These are phyloP conservation scores for Drosophila formosana DNA, from an alignment of 2,888 invertebrate genomes.

Conservation along the genomic window DNA sequence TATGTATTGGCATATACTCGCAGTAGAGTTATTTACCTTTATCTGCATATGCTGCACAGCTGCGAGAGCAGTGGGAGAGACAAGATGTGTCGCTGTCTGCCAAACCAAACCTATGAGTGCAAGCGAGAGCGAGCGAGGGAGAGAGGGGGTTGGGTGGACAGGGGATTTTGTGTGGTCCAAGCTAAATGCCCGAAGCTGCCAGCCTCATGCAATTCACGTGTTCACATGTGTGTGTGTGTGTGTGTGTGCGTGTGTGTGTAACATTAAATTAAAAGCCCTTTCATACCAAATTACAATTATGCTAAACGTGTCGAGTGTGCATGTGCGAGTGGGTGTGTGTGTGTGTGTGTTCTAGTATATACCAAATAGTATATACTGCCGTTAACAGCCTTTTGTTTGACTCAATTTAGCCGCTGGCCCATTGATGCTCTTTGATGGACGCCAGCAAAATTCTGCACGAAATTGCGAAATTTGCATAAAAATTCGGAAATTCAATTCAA, in stretches of 20 bases:
- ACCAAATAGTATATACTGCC: conserved; percentile 15
- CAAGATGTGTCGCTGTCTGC: conserved; percentile 37
- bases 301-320: conserved; percentile 50
- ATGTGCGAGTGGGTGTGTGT: not conserved
- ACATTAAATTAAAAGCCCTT: conserved; percentile 73
- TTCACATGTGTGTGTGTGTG: conserved; percentile 28
- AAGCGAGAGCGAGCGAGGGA: not conserved
- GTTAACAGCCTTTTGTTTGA: conserved; percentile 38
- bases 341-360: conserved; percentile 1
- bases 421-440: conserved; percentile 49
- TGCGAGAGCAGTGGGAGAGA: conserved; percentile 11
- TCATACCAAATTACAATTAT: conserved; percentile 73
- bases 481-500: conserved; percentile 8
- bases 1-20: conserved; percentile 36
- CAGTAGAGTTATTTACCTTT: conserved; percentile 71
- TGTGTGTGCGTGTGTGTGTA: conserved; percentile 26
- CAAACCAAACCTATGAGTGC: not conserved
- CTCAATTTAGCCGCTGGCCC: conserved; percentile 46
- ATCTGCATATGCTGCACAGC: conserved; percentile 71
- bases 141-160: not conserved
- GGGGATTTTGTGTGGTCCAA: conserved; percentile 37
- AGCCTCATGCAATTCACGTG: conserved; percentile 30
- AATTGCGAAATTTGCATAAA: conserved; percentile 47
- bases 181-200: conserved; percentile 57
- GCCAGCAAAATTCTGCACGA: conserved; percentile 13